A percentile compares a stretch with the other conserved stretches of the same genome.
These are phyloP conservation scores for Heliconius congener DNA, from an alignment of 1,140 invertebrate species.

Conservation along the genomic window DNA sequence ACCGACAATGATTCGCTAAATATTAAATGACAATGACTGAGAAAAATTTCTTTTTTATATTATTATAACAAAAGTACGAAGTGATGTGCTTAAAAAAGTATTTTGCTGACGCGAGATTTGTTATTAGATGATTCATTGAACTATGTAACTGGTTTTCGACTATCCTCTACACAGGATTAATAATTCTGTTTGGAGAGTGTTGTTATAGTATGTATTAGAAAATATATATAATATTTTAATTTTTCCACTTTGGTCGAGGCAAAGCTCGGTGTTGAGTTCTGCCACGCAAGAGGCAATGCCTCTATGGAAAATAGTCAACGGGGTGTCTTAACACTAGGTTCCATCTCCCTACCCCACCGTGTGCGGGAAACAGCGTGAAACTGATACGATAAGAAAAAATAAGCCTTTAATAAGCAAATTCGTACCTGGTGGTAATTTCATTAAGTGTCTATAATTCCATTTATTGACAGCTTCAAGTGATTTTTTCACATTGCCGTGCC, in stretches of 20 bases:
- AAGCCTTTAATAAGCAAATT: background rate
- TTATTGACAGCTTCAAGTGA: conserved; percentile 89
- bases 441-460: conserved; percentile 86
- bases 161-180: background rate
- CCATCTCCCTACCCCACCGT: too few relatives aligned
- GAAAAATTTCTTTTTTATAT: background rate
- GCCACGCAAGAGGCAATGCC: too few relatives aligned
- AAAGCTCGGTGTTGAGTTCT: too few relatives aligned
- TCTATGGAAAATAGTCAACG: too few relatives aligned
- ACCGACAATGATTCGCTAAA: background rate
- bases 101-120: background rate
- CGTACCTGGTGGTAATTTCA: conserved; percentile 69
- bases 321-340: too few relatives aligned
- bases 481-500: conserved; percentile 85
- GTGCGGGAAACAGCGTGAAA: too few relatives aligned
- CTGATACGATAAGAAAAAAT: too few relatives aligned
- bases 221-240: too few relatives aligned
- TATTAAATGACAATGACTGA: background rate
- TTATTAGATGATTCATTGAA: background rate
- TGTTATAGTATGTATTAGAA: background rate
- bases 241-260: too few relatives aligned
- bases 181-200: background rate
- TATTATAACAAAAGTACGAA: background rate
- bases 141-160: background rate
- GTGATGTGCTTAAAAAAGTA: background rate